Percentiles rank a stretch among this genome's conserved stretches.
Evolutionary conservation across 2,797 vertebrate species (phyloP).

Genomic region (Neosalanx taihuensis): DNA sequence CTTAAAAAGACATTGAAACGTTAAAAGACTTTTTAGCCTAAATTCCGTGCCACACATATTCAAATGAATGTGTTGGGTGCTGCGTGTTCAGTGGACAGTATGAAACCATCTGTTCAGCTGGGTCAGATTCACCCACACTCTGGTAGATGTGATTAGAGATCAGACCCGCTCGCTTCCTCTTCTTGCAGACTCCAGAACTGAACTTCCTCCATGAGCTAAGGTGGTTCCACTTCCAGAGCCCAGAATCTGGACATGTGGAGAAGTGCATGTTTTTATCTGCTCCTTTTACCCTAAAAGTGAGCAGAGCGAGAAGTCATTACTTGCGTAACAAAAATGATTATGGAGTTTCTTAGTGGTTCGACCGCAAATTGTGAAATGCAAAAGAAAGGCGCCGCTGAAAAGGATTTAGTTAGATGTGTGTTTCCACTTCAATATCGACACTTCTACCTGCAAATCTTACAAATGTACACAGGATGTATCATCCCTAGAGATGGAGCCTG

Average conservation of each 20-base stretch:
- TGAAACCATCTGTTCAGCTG: conserved; percentile 48
- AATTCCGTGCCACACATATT: too few species aligned
- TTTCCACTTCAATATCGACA: too few species aligned
- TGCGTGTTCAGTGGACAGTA: conserved; percentile 19
- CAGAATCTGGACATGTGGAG: not conserved
- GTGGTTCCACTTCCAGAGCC: not conserved
- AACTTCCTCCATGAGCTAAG: not conserved
- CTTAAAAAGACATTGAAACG: not conserved
- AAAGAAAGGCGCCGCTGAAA: too few species aligned
- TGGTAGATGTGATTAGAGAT: conserved; percentile 4
- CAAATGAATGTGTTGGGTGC: too few species aligned
- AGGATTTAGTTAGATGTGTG: too few species aligned
- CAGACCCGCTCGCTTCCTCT: not conserved
- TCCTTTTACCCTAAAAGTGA: not conserved
- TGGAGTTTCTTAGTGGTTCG: not conserved
- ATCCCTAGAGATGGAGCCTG: too few species aligned
- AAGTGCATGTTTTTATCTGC: not conserved
- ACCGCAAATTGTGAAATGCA: too few species aligned
- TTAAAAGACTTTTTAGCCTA: too few species aligned
- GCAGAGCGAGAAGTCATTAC: not conserved
- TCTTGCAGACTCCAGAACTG: not conserved
- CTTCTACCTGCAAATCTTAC: too few species aligned
- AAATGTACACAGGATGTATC: too few species aligned
- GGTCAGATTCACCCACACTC: conserved; percentile 42
- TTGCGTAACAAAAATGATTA: not conserved